Conservation (phyloP, 1,140 invertebrate genomes). For the Drosophila mojavensis region DNA sequence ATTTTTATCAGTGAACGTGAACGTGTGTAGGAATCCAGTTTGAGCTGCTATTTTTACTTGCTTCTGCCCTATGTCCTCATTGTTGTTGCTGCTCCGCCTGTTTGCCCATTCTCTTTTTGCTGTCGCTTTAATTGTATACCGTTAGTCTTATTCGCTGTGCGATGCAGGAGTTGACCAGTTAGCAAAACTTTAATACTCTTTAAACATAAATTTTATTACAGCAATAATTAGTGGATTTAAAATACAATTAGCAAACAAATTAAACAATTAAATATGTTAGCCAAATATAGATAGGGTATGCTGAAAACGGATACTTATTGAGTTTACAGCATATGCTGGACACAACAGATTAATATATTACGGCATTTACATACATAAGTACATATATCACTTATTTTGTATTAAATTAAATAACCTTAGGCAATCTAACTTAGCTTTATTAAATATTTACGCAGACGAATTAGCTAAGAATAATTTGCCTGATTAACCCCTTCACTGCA, state of each 20-base stretch:
- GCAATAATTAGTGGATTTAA: too few species aligned
- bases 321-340: too few species aligned
- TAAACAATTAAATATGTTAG: not conserved
- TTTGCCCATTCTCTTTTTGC: slow-evolving; percentile 12
- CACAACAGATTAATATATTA: too few species aligned
- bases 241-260: too few species aligned
- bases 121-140: slow-evolving; percentile 61
- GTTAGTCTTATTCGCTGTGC: slow-evolving; percentile 63
- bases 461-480: not conserved
- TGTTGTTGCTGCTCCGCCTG: not conserved
- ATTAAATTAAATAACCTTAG: not conserved
- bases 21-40: slow-evolving; percentile 52
- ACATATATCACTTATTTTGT: not conserved
- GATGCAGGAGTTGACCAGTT: not conserved
- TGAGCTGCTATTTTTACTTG: slow-evolving; percentile 22
- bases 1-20: slow-evolving; percentile 76
- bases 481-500: slow-evolving; percentile 14
- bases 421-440: not conserved
- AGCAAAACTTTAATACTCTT: slow-evolving; percentile 1
- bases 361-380: too few species aligned
- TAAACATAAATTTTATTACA: not conserved
- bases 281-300: too few species aligned
- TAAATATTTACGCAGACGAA: not conserved
- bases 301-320: too few species aligned
- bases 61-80: slow-evolving; percentile 21